Percentiles rank a stretch among this genome's conserved stretches.
These are phyloP conservation scores for Chymomyza procnemis DNA, from an alignment of 2,888 invertebrate genomes.

Conservation along the genomic window DNA sequence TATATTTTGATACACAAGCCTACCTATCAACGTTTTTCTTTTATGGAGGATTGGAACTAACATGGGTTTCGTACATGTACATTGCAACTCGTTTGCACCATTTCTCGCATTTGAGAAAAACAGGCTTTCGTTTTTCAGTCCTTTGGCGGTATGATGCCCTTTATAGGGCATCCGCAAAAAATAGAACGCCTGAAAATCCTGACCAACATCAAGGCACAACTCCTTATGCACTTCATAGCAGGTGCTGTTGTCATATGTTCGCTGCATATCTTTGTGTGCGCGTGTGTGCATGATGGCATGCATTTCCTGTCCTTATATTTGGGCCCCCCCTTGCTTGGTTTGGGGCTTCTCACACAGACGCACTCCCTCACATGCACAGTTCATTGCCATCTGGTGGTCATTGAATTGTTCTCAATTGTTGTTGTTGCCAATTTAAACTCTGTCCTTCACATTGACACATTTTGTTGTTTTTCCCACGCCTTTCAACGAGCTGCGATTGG, in stretches of 20 bases:
- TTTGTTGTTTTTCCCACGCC: slow-evolving; percentile 22
- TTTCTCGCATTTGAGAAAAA: too few species aligned
- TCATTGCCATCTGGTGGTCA: slow-evolving; percentile 30
- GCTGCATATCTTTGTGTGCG: slow-evolving; percentile 1
- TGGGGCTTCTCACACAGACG: slow-evolving; percentile 15
- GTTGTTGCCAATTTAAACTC: slow-evolving; percentile 16
- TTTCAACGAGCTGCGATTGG: not conserved
- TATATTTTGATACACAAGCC: too few species aligned
- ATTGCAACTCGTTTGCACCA: too few species aligned
- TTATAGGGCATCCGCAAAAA: not conserved
- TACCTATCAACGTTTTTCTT: too few species aligned
- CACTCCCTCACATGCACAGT: slow-evolving; percentile 16
- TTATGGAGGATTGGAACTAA: too few species aligned
- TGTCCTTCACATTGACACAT: slow-evolving; percentile 66
- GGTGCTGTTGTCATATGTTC: slow-evolving; percentile 28
- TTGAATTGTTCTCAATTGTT: slow-evolving; percentile 9
- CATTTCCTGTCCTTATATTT: slow-evolving; percentile 60
- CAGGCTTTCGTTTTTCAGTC: too few species aligned
- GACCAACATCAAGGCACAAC: slow-evolving; percentile 58
- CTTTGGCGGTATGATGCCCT: too few species aligned
- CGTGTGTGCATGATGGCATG: slow-evolving; percentile 28
- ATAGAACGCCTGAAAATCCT: slow-evolving; percentile 32
- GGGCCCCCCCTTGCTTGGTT: slow-evolving; percentile 1
- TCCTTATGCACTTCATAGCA: slow-evolving; percentile 33
- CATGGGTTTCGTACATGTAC: too few species aligned